phyloP scores from a whole-genome alignment of 1,140 invertebrate species.

The Drosophila oshimai region DNA sequence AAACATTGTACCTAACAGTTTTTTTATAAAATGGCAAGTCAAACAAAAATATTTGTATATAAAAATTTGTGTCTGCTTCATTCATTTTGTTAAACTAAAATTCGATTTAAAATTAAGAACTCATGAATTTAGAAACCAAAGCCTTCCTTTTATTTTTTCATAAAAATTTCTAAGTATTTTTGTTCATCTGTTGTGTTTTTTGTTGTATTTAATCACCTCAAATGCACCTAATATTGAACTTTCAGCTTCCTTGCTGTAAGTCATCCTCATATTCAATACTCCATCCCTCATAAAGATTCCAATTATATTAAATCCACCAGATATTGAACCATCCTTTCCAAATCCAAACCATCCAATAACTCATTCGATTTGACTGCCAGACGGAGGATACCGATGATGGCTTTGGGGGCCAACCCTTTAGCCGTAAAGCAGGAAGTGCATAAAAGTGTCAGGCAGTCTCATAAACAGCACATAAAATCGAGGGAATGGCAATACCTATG shows the following conservation, averaged over 20 bases:
- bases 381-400: background rate
- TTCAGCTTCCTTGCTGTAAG: background rate
- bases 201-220: background rate
- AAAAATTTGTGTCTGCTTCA: too few relatives aligned
- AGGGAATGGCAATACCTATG: slow-evolving; percentile 41
- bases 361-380: slow-evolving; percentile 30
- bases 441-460: slow-evolving; percentile 73
- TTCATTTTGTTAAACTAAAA: too few relatives aligned
- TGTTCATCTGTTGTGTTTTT: background rate
- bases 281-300: background rate
- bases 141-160: background rate
- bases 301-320: background rate
- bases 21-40: too few relatives aligned
- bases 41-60: too few relatives aligned
- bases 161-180: background rate
- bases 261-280: background rate
- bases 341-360: slow-evolving; percentile 33
- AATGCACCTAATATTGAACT: background rate
- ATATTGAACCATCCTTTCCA: background rate
- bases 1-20: too few relatives aligned
- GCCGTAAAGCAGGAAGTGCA: slow-evolving; percentile 55
- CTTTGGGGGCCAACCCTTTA: slow-evolving; percentile 30
- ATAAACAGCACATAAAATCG: slow-evolving; percentile 75
- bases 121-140: too few relatives aligned
- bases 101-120: too few relatives aligned